A percentile compares a stretch with the other conserved stretches of the same genome.
Conservation (phyloP, 2,113 vertebrate species). For the Brachyhypopomus occidentalis region DNA sequence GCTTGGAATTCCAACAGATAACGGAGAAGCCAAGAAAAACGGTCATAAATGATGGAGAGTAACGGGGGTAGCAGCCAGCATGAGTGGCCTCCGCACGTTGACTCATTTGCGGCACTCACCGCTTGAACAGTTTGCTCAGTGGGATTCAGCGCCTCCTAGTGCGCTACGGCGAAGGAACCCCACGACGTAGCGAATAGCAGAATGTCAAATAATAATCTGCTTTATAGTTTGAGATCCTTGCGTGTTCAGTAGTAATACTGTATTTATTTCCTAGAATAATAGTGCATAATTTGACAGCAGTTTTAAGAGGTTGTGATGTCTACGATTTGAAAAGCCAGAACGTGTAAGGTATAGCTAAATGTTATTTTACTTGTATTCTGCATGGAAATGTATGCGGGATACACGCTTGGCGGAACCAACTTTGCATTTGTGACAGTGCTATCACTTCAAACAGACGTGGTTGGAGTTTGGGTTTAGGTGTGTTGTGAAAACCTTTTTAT, state of each 20-base stretch:
- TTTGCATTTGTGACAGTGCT: no score
- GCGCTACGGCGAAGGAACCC: conserved; percentile 27
- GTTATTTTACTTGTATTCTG: background rate
- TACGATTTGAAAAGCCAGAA: background rate
- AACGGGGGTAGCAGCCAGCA: conserved; percentile 42
- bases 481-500: no score
- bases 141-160: conserved; percentile 62
- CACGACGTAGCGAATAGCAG: background rate
- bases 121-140: conserved; percentile 43
- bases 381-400: no score
- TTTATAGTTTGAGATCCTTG: no score
- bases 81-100: conserved; percentile 57
- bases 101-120: conserved; percentile 55
- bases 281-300: no score
- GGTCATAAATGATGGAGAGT: conserved; percentile 55
- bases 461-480: no score
- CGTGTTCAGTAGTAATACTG: no score
- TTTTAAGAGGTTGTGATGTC: background rate
- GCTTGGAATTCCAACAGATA: conserved; percentile 27
- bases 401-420: no score
- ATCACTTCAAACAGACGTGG: no score
- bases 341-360: background rate
- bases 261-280: no score
- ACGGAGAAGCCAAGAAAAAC: conserved; percentile 41
- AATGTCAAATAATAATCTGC: no score